A percentile compares a stretch with the other conserved stretches of the same genome.
Conservation (phyloP, 1,140 invertebrate species). For the Dufourea novaeangliae region DNA sequence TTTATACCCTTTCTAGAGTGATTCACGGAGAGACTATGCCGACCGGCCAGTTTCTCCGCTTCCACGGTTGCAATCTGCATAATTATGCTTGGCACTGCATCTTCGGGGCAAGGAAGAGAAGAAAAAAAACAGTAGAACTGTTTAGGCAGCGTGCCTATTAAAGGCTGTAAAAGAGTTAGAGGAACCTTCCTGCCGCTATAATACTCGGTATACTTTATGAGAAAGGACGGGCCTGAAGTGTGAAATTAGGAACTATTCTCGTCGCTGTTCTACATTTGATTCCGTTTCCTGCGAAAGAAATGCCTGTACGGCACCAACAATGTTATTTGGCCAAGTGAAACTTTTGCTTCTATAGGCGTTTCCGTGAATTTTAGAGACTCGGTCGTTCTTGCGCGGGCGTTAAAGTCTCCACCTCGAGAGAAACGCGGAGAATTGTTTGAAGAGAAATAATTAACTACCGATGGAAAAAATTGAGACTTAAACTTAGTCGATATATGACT, state of each 20-base stretch:
- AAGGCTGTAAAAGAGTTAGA: constrained; percentile 55
- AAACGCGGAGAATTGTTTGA: not conserved
- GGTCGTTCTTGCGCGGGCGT: not conserved
- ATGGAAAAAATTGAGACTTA: too few relatives aligned
- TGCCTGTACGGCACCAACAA: not conserved
- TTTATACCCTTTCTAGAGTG: constrained; percentile 55
- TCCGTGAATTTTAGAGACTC: not conserved
- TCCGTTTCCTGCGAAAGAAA: not conserved
- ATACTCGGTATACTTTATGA: constrained; percentile 34
- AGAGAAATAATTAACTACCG: too few relatives aligned
- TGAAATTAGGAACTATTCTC: constrained; percentile 35
- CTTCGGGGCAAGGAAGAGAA: constrained; percentile 19
- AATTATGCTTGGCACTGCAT: constrained; percentile 53
- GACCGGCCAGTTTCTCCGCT: constrained; percentile 58
- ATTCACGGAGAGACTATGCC: constrained; percentile 56
- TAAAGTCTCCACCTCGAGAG: not conserved
- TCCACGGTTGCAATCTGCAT: constrained; percentile 64
- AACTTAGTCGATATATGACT: too few relatives aligned
- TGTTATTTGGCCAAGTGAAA: not conserved
- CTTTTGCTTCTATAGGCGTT: not conserved
- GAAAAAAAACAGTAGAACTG: constrained; percentile 28
- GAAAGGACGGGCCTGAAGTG: constrained; percentile 4
- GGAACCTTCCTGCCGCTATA: not conserved
- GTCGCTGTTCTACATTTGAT: constrained; percentile 11
- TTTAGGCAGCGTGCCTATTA: constrained; percentile 60